phyloP scores from a whole-genome alignment of 2,113 vertebrate species.

The Hippoglossus stenolepis region DNA sequence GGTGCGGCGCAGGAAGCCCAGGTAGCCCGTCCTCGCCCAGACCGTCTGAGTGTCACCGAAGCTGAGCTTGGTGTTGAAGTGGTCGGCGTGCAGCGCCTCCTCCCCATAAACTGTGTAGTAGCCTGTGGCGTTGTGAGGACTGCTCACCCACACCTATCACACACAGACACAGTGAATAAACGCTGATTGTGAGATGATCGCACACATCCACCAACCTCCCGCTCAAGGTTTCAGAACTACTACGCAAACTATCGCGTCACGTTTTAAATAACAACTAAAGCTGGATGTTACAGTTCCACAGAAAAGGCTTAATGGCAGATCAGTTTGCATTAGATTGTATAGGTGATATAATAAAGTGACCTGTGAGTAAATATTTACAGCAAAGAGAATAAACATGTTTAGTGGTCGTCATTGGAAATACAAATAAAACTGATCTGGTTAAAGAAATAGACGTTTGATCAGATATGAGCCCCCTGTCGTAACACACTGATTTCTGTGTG shows the following conservation, averaged over 20 bases:
- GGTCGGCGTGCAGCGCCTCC: constrained; percentile 93
- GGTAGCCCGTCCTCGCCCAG: constrained; percentile 96
- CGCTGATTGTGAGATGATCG: background rate
- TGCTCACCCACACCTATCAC: constrained; percentile 94
- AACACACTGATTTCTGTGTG: too few species aligned
- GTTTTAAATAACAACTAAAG: background rate
- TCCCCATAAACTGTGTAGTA: constrained; percentile 97
- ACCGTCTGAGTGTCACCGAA: constrained; percentile 95
- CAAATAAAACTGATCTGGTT: too few species aligned
- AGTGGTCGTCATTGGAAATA: too few species aligned
- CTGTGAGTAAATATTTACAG: background rate
- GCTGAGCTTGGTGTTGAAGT: constrained; percentile 93
- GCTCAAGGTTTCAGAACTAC: background rate
- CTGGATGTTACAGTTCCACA: background rate
- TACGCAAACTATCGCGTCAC: background rate
- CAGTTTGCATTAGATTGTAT: too few species aligned
- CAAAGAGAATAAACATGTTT: too few species aligned
- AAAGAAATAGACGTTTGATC: too few species aligned
- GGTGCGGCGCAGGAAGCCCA: constrained; percentile 95
- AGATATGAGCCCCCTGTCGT: too few species aligned
- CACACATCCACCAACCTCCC: background rate
- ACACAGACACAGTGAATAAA: background rate
- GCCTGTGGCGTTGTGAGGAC: constrained; percentile 94
- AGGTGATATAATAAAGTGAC: background rate
- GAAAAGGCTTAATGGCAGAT: too few species aligned